A percentile compares a stretch with the other conserved stretches of the same genome.
Conservation (phyloP, 2,888 invertebrate species). For the Ophion ventricosus region DNA sequence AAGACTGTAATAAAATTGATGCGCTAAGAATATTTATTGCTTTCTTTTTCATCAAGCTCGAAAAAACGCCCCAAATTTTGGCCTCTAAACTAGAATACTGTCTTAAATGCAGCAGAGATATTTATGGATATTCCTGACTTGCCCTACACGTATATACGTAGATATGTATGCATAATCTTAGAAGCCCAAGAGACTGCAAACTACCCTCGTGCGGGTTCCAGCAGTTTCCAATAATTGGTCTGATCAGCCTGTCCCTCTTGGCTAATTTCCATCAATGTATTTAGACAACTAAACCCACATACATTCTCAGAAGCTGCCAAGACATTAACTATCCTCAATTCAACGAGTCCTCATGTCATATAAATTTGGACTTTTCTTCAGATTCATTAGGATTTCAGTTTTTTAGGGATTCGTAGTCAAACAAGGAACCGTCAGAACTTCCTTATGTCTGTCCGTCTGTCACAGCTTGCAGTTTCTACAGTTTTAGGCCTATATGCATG, state of each 20-base stretch:
- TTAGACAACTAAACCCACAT: not conserved
- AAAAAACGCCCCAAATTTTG: too few relatives aligned
- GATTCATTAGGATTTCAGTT: too few relatives aligned
- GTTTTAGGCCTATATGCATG: too few relatives aligned
- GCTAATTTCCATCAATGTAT: not conserved
- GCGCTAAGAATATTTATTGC: too few relatives aligned
- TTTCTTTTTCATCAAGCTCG: too few relatives aligned
- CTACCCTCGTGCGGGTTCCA: conserved; percentile 2
- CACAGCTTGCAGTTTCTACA: too few relatives aligned
- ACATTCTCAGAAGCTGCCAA: not conserved
- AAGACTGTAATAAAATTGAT: too few relatives aligned
- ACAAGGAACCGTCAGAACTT: too few relatives aligned
- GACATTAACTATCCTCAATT: not conserved
- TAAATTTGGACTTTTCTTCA: not conserved
- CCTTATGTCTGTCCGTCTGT: too few relatives aligned
- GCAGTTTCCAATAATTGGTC: not conserved
- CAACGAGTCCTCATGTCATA: not conserved
- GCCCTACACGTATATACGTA: not conserved
- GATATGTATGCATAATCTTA: not conserved
- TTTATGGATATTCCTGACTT: not conserved
- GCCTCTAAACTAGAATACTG: too few relatives aligned
- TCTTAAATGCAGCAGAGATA: not conserved
- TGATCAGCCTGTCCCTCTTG: not conserved
- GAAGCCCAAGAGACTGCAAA: not conserved
- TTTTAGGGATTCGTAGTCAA: too few relatives aligned